phyloP scores from a whole-genome alignment of 1,140 invertebrate species.

The Stenopsyche tienmushanensis region DNA sequence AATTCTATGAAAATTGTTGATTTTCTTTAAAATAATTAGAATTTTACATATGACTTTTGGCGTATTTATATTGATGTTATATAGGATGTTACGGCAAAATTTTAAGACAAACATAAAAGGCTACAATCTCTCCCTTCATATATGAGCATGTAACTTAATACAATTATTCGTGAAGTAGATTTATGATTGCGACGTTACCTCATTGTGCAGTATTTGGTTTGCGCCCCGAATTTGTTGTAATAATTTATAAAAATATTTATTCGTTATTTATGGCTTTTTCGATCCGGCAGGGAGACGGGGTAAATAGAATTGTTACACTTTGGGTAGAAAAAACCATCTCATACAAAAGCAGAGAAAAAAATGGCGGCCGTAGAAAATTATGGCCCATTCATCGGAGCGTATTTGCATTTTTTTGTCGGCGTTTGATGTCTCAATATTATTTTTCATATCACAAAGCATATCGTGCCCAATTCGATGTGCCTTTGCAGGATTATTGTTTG shows the following conservation, averaged over 20 bases:
- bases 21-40: no score
- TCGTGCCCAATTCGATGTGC: slow-evolving; percentile 29
- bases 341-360: slow-evolving; percentile 22
- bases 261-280: slow-evolving; percentile 42
- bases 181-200: slow-evolving; percentile 25
- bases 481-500: slow-evolving; percentile 6
- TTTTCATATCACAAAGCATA: slow-evolving; percentile 30
- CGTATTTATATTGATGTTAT: not conserved
- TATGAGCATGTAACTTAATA: slow-evolving; percentile 7
- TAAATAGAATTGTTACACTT: slow-evolving; percentile 33
- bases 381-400: slow-evolving; percentile 25
- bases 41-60: not conserved
- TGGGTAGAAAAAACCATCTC: slow-evolving; percentile 1
- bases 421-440: slow-evolving; percentile 42
- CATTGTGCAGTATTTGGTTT: slow-evolving; percentile 36
- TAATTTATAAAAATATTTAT: slow-evolving; percentile 44
- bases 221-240: slow-evolving; percentile 42
- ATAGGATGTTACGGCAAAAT: not conserved
- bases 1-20: no score
- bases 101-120: slow-evolving; percentile 8
- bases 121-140: not conserved
- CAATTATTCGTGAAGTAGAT: slow-evolving; percentile 8
- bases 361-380: slow-evolving; percentile 38
- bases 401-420: slow-evolving; percentile 40
- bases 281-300: slow-evolving; percentile 17